Conservation (phyloP, 2,113 vertebrate species). For the Anolis carolinensis region DNA sequence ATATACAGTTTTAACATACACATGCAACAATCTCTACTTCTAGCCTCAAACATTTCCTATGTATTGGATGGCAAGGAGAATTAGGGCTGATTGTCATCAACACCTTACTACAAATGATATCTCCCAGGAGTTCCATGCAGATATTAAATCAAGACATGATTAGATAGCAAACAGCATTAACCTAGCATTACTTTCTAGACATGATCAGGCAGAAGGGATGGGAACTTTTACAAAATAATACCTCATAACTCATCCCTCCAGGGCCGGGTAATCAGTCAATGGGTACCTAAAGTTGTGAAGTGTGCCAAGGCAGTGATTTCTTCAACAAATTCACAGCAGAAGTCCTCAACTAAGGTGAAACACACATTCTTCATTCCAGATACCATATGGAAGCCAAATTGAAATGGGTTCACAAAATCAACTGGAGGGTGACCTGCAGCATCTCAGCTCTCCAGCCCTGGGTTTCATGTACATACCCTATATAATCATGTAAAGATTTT, state of each 20-base stretch:
- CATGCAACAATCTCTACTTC: no score
- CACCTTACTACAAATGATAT: no score
- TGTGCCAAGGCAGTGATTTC: background rate
- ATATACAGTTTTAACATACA: no score
- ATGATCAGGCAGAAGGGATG: background rate
- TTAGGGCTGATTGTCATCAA: no score
- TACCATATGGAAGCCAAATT: background rate
- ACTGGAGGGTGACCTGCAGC: slow-evolving; percentile 4
- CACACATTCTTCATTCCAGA: background rate
- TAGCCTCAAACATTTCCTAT: no score
- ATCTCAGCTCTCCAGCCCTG: background rate
- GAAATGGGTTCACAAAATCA: no score
- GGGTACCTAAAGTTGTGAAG: background rate
- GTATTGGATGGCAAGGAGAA: no score
- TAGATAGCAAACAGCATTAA: background rate
- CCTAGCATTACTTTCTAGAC: background rate
- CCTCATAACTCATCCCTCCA: background rate
- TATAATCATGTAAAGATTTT: no score
- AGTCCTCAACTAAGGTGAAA: background rate
- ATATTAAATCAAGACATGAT: no score
- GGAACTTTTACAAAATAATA: background rate
- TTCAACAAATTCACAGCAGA: background rate
- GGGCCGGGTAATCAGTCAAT: background rate
- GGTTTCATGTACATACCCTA: background rate
- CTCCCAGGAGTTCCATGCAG: no score